Evolutionary conservation across 2,888 invertebrate genomes (phyloP), one percentile per base, ranked within the genome.

Genomic region (Leptinotarsa haldemani): DNA sequence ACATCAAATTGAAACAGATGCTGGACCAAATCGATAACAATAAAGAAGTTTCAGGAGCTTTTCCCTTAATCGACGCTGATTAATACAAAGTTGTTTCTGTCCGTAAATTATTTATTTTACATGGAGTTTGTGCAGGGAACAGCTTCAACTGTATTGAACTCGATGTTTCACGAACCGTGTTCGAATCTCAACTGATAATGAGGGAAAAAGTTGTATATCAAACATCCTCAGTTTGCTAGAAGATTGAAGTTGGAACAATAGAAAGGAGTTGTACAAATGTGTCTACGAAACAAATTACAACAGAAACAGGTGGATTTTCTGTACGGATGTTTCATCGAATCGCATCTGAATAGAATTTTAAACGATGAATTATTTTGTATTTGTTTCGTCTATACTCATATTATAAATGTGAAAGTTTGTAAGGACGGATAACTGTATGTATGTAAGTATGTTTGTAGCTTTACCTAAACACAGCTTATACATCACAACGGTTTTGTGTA

Each of bases 11-110:
- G 78, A 76, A 74, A 75, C 76, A 75, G 73, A 73, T 70, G 73
- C 75, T 71, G 69, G 22, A 76, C 70, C 76, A 73, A 78, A 78
- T 78, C 76, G 78, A 77, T 77, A 75, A 76, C 77, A 78, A 78
- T 77, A 75, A 77, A 25, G 40, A 18, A 77, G 76, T 77, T 77
- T 74, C 71, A 73, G 72, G 72, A 66, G 74, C 73, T 73, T 72
- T 65, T 47, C 68, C 71, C 73, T 30, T 78, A 78, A 78, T 78
- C 74, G 78, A 76, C 78, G 73, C 74, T 76, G 78, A 77, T 77
- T 74, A 71, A 75, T 77, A 77, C 73, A 70, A 73, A 75, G 75
- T 76, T 69, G 58, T 69, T 69, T 20, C 56, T 20, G 50, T 58
- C 66, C 18, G 50, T 66, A 30, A 66, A 66, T 66, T 50, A 66